A percentile compares a stretch with the other conserved stretches of the same genome.
Evolutionary conservation across 2,797 vertebrate species (phyloP).

Genomic region (Pygocentrus nattereri): DNA sequence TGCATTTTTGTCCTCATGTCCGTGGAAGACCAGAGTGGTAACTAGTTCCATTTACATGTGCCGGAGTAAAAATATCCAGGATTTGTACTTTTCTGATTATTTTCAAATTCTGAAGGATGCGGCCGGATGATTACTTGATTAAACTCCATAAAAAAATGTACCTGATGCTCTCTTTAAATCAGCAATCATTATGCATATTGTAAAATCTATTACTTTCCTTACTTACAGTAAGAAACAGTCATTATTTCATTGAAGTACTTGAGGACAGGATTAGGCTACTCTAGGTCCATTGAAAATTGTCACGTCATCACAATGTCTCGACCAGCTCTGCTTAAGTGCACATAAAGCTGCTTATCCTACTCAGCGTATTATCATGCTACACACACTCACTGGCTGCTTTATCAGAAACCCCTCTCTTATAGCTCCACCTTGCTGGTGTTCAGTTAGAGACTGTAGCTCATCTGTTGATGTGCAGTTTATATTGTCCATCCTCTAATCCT

Average conservation of each 20-base stretch:
- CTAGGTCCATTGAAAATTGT: not conserved
- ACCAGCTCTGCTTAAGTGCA: not conserved
- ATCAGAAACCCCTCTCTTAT: not conserved
- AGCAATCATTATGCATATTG: no score
- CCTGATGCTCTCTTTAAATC: no score
- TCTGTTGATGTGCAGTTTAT: not conserved
- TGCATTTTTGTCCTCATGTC: not conserved
- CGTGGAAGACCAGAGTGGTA: not conserved
- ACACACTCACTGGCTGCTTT: not conserved
- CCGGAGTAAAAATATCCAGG: no score
- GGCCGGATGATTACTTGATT: no score
- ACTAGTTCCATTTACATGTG: not conserved
- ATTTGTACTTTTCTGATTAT: no score
- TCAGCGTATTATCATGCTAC: not conserved
- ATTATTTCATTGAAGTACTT: not conserved
- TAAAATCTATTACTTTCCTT: no score
- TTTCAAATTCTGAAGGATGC: no score
- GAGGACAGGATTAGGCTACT: not conserved
- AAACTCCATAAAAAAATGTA: no score
- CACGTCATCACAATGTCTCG: constrained; percentile 1
- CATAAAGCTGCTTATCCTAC: not conserved
- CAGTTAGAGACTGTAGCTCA: not conserved
- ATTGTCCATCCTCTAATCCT: not conserved
- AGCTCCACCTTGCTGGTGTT: not conserved
- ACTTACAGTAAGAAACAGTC: not conserved